Conservation (phyloP, 2,797 vertebrate genomes). For the Tadarida brasiliensis region DNA sequence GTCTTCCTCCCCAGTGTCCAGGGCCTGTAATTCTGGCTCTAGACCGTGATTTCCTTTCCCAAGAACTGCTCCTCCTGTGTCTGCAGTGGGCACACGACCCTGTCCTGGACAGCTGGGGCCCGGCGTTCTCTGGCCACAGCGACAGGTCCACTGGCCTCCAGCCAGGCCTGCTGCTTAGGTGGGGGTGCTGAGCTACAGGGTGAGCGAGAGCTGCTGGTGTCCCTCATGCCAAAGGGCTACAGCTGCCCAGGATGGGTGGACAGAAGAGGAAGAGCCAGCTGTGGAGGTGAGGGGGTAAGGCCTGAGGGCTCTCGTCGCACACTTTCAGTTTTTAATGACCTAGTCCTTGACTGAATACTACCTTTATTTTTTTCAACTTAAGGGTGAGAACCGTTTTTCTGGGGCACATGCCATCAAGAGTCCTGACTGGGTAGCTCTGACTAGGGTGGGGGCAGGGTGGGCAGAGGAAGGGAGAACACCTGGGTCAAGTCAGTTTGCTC, state of each 20-base stretch:
- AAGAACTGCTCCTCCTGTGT: fast-evolving
- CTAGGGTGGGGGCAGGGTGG: no score
- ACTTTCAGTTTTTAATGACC: background rate
- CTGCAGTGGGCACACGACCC: background rate
- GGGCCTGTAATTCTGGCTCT: background rate
- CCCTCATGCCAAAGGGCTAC: background rate
- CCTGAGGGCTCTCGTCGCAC: background rate
- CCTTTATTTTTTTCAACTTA: background rate
- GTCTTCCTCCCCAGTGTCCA: background rate
- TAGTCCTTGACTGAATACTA: background rate
- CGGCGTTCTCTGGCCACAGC: background rate
- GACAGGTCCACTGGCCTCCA: background rate
- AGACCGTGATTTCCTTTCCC: background rate
- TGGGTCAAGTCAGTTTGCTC: background rate
- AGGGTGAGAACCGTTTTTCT: background rate
- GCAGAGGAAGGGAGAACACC: background rate
- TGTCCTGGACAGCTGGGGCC: background rate
- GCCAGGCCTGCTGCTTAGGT: background rate
- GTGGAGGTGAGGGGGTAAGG: background rate
- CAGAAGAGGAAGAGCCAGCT: background rate
- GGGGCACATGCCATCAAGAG: background rate
- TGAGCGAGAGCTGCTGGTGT: background rate
- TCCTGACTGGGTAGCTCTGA: background rate
- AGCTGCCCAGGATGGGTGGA: background rate
- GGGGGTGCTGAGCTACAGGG: background rate